Conservation (phyloP, 2,113 vertebrate genomes). For the Odobenus rosmarus region DNA sequence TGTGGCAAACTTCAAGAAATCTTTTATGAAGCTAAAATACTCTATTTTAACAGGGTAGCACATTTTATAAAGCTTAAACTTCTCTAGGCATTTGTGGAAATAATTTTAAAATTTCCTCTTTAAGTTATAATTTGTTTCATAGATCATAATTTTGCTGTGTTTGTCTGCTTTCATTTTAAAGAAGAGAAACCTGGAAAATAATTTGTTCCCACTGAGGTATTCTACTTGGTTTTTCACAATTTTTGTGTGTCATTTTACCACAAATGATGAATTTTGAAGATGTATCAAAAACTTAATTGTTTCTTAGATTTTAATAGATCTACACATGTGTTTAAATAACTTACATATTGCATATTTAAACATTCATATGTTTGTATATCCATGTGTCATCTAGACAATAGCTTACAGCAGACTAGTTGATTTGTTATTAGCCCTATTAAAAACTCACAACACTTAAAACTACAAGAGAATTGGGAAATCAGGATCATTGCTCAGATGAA, state of each 20-base stretch:
- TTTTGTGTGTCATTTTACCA: conserved; percentile 28
- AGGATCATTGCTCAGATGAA: neutral
- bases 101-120: conserved; percentile 52
- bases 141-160: conserved; percentile 16
- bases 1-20: conserved; percentile 31
- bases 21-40: conserved; percentile 34
- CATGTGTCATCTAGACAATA: neutral
- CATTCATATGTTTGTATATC: neutral
- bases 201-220: neutral
- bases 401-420: neutral
- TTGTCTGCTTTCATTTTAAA: conserved; percentile 37
- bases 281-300: neutral
- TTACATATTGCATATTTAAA: neutral
- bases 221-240: neutral
- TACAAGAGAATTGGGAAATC: neutral
- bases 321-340: neutral
- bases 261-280: conserved; percentile 16
- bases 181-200: conserved; percentile 3
- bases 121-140: conserved; percentile 28
- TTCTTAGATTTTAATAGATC: conserved; percentile 7
- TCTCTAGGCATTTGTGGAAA: conserved; percentile 54
- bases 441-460: conserved; percentile 15
- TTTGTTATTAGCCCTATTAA: conserved; percentile 18
- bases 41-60: neutral
- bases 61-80: conserved; percentile 64